Conservation (phyloP, 1,140 invertebrate species). For the Polyergus mexicanus region DNA sequence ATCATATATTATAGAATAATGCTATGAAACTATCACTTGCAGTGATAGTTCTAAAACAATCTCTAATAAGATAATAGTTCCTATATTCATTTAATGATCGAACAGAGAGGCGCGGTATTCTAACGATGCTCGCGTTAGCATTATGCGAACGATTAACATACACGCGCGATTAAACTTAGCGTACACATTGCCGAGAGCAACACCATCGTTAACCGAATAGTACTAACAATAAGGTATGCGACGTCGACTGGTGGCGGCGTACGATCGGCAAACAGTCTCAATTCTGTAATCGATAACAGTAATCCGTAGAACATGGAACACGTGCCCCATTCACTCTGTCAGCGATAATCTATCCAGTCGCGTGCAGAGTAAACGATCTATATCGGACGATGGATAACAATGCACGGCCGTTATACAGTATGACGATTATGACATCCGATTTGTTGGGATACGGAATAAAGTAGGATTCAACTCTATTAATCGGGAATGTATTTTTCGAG, state of each 20-base stretch:
- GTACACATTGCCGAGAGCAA: not conserved
- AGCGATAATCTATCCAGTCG: slow-evolving; percentile 59
- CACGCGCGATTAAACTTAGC: slow-evolving; percentile 38
- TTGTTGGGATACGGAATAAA: slow-evolving; percentile 24
- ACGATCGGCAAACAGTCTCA: slow-evolving; percentile 35
- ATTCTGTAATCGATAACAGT: slow-evolving; percentile 49
- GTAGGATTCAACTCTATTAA: not conserved
- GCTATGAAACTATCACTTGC: not conserved
- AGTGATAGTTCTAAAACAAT: not conserved
- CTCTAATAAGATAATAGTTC: not conserved
- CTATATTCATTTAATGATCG: not conserved
- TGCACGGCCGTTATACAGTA: slow-evolving; percentile 26
- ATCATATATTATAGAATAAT: not conserved
- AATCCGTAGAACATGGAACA: slow-evolving; percentile 35
- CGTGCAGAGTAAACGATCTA: slow-evolving; percentile 37
- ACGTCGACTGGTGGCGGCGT: not conserved
- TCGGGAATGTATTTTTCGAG: not conserved
- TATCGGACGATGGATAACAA: slow-evolving; percentile 42
- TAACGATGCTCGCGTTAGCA: not conserved
- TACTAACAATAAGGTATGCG: not conserved
- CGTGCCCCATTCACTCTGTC: slow-evolving; percentile 47
- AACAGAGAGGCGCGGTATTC: not conserved
- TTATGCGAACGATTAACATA: slow-evolving; percentile 32
- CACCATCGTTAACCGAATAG: slow-evolving; percentile 1
- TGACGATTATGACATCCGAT: slow-evolving; percentile 24